Evolutionary conservation across 2,797 vertebrate species (phyloP).

Genomic region (Numenius phaeopus): DNA sequence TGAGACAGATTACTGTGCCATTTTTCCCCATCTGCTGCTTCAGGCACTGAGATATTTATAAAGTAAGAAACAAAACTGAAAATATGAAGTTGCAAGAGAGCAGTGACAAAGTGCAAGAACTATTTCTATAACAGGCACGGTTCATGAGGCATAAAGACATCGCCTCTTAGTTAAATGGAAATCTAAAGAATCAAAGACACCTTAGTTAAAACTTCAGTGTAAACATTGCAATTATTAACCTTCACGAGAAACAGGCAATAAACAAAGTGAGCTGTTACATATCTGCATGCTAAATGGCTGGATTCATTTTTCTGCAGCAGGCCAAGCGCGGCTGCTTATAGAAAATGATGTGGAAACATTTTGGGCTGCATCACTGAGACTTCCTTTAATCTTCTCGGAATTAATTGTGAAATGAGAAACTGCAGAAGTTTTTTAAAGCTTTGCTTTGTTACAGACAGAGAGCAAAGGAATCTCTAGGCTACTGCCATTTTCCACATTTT

Average conservation of each 20-base stretch:
- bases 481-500: not conserved
- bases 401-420: not conserved
- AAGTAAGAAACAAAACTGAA: constrained; percentile 46
- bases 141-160: not conserved
- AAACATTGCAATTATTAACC: not conserved
- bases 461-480: not conserved
- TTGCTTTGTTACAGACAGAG: not conserved
- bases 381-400: not conserved
- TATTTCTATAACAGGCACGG: not conserved
- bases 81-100: constrained; percentile 45
- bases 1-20: constrained; percentile 20
- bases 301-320: not conserved
- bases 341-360: not conserved
- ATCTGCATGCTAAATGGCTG: not conserved
- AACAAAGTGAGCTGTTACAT: not conserved
- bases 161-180: constrained; percentile 1
- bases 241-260: not conserved
- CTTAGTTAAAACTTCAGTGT: constrained; percentile 50
- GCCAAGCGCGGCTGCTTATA: not conserved
- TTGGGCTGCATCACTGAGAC: not conserved
- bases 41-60: constrained; percentile 35
- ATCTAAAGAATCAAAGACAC: not conserved
- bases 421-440: not conserved
- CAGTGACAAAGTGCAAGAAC: not conserved
- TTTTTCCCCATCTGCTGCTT: constrained; percentile 17